These are phyloP conservation scores for Piprites chloris DNA, from an alignment of 2,113 vertebrate genomes.

Conservation along the genomic window DNA sequence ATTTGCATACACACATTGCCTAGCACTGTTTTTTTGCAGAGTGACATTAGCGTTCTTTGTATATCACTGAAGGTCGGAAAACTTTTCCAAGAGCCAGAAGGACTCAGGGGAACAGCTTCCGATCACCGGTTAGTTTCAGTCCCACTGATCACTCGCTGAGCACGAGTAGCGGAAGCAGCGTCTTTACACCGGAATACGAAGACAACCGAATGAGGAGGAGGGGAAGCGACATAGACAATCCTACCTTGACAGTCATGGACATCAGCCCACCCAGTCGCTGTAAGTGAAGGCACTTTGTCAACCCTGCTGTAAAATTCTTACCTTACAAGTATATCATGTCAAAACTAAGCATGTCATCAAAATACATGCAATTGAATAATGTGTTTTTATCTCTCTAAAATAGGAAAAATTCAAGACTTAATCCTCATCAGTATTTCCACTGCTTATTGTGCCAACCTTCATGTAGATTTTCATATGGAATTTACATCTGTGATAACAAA, in stretches of 20 bases:
- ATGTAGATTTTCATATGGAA: neutral
- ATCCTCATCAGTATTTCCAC: neutral
- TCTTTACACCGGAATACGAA: conserved; percentile 91
- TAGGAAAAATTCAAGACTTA: neutral
- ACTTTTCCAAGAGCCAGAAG: conserved; percentile 95
- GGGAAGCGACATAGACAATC: conserved; percentile 93
- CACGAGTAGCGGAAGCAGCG: conserved; percentile 95
- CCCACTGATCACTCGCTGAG: conserved; percentile 93
- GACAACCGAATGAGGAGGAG: conserved; percentile 84
- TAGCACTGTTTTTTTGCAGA: neutral
- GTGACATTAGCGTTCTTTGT: neutral
- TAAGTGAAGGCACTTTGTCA: conserved; percentile 69
- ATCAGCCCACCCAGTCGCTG: conserved; percentile 98
- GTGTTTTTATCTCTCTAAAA: neutral
- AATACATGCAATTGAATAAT: neutral
- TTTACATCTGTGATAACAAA: neutral
- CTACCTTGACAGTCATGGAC: conserved; percentile 94
- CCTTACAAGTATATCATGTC: neutral
- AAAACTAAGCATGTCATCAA: neutral
- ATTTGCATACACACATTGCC: neutral
- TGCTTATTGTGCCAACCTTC: neutral
- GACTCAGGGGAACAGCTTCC: conserved; percentile 90
- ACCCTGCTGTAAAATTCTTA: neutral
- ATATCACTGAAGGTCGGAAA: conserved; percentile 84
- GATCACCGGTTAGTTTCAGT: conserved; percentile 93